These are phyloP conservation scores for Otocyon megalotis DNA, from an alignment of 2,113 vertebrate species.

Conservation along the genomic window DNA sequence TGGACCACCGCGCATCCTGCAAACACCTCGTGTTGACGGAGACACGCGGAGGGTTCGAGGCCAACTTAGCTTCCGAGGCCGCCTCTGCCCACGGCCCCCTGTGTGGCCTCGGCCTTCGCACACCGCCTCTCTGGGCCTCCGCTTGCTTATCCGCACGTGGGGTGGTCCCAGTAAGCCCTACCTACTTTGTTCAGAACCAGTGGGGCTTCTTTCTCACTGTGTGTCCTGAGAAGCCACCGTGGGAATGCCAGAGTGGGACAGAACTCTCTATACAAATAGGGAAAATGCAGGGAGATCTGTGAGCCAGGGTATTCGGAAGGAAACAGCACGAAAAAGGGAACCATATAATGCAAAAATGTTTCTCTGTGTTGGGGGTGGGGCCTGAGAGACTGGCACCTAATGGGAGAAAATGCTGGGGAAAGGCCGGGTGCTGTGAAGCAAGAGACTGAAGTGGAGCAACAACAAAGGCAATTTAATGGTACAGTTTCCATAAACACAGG, in stretches of 20 bases:
- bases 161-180: not conserved
- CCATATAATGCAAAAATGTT: not conserved
- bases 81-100: not conserved
- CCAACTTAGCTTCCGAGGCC: not conserved
- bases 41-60: not conserved
- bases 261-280: too few species aligned
- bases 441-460: not conserved
- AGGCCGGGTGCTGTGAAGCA: not conserved
- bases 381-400: not conserved
- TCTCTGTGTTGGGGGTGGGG: not conserved
- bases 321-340: not conserved
- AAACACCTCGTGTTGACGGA: not conserved
- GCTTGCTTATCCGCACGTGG: not conserved
- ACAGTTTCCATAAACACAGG: not conserved
- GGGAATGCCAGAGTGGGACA: not conserved
- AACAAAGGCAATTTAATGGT: not conserved
- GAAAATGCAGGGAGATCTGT: not conserved
- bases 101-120: not conserved
- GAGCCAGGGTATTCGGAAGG: not conserved
- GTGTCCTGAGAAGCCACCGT: not conserved
- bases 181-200: not conserved
- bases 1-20: not conserved
- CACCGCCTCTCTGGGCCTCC: not conserved
- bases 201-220: not conserved
- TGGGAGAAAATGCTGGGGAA: not conserved